Evolutionary conservation across 2,113 vertebrate genomes (phyloP).

Genomic region (Neogobius melanostomus): DNA sequence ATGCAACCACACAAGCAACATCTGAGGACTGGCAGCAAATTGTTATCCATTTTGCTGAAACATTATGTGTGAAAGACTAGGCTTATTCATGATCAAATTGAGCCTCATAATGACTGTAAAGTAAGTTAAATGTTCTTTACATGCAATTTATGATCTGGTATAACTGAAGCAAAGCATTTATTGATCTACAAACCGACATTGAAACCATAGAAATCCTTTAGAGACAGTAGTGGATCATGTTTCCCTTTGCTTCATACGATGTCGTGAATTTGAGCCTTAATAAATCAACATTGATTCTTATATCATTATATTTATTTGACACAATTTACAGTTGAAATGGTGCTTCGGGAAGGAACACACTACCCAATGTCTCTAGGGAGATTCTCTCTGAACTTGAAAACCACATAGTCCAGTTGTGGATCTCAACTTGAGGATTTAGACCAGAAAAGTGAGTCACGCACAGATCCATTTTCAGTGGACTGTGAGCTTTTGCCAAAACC

Average conservation of each 20-base stretch:
- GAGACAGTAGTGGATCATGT: constrained; percentile 2
- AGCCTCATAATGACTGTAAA: not conserved
- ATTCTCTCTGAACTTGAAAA: not conserved
- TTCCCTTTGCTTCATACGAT: not conserved
- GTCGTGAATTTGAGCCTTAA: not conserved
- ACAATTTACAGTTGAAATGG: too few relatives aligned
- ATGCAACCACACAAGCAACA: not conserved
- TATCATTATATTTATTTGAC: too few relatives aligned
- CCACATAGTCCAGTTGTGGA: too few relatives aligned
- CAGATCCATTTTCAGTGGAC: too few relatives aligned
- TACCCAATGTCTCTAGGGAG: not conserved
- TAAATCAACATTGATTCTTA: too few relatives aligned
- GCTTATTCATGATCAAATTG: not conserved
- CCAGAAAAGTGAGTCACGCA: too few relatives aligned
- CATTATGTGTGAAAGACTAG: not conserved
- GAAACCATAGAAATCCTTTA: not conserved
- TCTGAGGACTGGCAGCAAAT: not conserved
- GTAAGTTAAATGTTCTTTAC: not conserved
- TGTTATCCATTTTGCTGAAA: not conserved
- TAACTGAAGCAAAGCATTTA: not conserved
- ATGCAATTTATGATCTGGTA: not conserved
- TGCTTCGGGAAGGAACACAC: not conserved
- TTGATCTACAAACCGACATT: not conserved
- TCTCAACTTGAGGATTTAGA: too few relatives aligned
- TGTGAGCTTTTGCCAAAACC: too few relatives aligned